Percentiles rank a stretch among this genome's conserved stretches.
These are phyloP conservation scores for Polypedilum pembai DNA, from an alignment of 1,140 invertebrate species.

Conservation along the genomic window DNA sequence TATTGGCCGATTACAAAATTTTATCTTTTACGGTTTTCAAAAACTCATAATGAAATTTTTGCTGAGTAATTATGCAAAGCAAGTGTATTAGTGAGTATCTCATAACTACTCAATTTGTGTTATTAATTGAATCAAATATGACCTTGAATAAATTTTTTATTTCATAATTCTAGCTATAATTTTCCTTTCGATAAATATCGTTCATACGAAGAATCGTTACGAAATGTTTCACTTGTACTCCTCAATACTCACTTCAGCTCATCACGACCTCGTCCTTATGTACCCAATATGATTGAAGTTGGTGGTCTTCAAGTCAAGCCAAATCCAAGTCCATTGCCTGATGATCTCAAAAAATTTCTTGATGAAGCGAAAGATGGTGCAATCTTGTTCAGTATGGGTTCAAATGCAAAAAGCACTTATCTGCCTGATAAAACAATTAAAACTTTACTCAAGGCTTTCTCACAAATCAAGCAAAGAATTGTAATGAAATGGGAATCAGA, in stretches of 20 bases:
- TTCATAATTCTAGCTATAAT: not conserved
- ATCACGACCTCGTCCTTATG: conserved; percentile 42
- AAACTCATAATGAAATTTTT: not conserved
- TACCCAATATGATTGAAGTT: conserved; percentile 51
- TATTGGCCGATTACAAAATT: no score
- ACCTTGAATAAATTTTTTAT: not conserved
- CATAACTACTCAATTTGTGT: no score
- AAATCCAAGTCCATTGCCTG: conserved; percentile 35
- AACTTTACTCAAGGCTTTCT: conserved; percentile 40
- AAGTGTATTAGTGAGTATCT: not conserved
- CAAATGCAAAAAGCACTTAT: conserved; percentile 33
- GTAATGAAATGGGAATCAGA: conserved; percentile 55
- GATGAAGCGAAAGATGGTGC: conserved; percentile 38
- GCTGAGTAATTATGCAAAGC: not conserved
- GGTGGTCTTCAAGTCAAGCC: conserved; percentile 51
- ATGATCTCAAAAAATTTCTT: conserved; percentile 38
- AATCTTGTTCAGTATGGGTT: conserved; percentile 43
- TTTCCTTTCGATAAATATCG: not conserved
- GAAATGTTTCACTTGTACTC: conserved; percentile 42
- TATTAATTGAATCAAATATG: not conserved
- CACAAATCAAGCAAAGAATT: conserved; percentile 47
- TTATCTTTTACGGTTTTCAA: no score
- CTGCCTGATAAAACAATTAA: conserved; percentile 31
- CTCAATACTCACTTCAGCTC: conserved; percentile 46
- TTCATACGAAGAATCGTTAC: not conserved